Base-by-base conservation (phyloP, 2,113 vertebrate genomes). In the Lagopus muta region DNA sequence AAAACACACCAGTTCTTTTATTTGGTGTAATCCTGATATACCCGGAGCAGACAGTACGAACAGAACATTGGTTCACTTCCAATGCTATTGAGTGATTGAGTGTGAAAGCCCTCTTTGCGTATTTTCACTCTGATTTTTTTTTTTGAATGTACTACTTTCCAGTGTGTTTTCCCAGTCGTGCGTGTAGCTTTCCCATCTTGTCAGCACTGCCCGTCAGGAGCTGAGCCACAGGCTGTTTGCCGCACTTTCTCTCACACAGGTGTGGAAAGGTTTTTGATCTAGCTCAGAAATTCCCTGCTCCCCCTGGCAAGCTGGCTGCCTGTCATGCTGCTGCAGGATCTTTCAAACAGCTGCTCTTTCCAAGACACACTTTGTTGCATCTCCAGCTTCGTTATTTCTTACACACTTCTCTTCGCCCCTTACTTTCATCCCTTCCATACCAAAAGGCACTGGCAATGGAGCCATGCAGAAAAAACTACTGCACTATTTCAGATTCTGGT, bases 191-290 rank as follows among this genome's bases (percentile, higher is more conserved):
- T 94, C 81, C 90, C 79, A 18, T 67, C 86, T 74, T 91, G 84
- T 95, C 91, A 89, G 94, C 86, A 43, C 77, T 87, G 83, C 74
- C 90, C 61, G 43, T 88, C 65, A 80, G 83, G 40, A 50, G 48
- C 74, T 92, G 82, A 81, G 62, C 89, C 77, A 70, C 28, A 30
- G 70, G 43, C 80, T 90, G 85, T 55, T 93, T 1, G 0, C 54
- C 72, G 48, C 79, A 71, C 86, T 76, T 76, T 77, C 83, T 94
- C 93, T 86, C 92, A 92, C 64, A 50, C 92, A 94, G 92, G 86
- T 96, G 86, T 79, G 90, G 72, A 96, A 78, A 96, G 77, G 87
- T 89, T 91, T 96, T 90, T 93, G 74, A 91, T 83, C 79, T 78
- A 50, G 66, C n/a, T 94, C 30, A 73, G 21, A 73, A 79, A 91